Evolutionary conservation across 2,797 vertebrate species (phyloP), one percentile per base, ranked within the genome.

Genomic region (Arremon aurantiirostris): DNA sequence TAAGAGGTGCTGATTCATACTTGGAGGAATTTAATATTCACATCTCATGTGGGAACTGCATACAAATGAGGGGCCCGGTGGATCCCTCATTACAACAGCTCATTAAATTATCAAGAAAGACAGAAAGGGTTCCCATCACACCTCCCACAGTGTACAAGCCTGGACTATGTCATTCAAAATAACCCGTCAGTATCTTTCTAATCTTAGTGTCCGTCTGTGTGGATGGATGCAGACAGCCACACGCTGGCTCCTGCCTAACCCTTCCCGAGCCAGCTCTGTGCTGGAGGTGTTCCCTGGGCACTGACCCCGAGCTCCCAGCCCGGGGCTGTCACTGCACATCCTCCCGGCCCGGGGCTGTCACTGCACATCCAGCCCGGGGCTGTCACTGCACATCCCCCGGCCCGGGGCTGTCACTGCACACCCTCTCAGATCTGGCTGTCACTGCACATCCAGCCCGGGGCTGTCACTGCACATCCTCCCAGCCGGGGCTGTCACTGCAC

Each of bases 101-200:
- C 90, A 89, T 96, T 94, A 95, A 96, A 94, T 89, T 89, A 94
- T 95, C 95, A 89, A 92, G 92, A 89, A 72, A 95, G 91, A 64
- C 77, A 82, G 80, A 93, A 85, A 93, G 64, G 52, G 70, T 95
- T 97, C 87, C 86, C 94, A 90, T 96, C 94, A 89, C 91, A 52
- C 95, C 94, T 96, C 87, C 89, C 86, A 94, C 82, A 44, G 70
- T 1, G 37, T 94, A 30, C 93, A 96, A 94, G 91, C 77, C 95
- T 2, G 18, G 93, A 84, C 95, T 64, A 16, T 90, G 91, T 86
- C 20, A 61, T 93, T 93, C 78, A 84, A 84, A 95, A 89, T 88
- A 96, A 86, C 82, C 80, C 68, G 2, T 26, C 2, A 1, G n/a
- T 91, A 84, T 94, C 73, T 94, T 78, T 76, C 69, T 82, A 6